A percentile compares a stretch with the other conserved stretches of the same genome.
These are phyloP conservation scores for Drosophila acutilabella DNA, from an alignment of 2,888 invertebrate species.

Conservation along the genomic window DNA sequence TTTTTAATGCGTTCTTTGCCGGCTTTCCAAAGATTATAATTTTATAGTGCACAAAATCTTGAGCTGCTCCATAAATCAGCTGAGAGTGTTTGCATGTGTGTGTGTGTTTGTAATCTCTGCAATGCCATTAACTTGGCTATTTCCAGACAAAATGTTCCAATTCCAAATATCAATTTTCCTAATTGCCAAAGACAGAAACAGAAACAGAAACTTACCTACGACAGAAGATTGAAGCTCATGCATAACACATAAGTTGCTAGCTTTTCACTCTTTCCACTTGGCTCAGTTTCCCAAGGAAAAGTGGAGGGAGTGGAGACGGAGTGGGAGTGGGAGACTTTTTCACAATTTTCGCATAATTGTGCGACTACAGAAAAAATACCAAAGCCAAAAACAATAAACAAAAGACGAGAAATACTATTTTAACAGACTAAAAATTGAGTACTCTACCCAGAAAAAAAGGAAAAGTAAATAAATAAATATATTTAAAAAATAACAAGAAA, in stretches of 20 bases:
- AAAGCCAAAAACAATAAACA: slow-evolving; percentile 51
- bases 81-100: not conserved
- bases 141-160: slow-evolving; percentile 14
- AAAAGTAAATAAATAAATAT: too few species aligned
- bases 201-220: slow-evolving; percentile 7
- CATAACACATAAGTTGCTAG: slow-evolving; percentile 68
- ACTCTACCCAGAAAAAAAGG: not conserved
- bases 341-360: slow-evolving; percentile 69
- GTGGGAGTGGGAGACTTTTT: slow-evolving; percentile 19
- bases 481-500: too few species aligned
- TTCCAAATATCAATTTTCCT: slow-evolving; percentile 51
- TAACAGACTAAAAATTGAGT: not conserved
- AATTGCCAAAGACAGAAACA: slow-evolving; percentile 37
- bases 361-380: slow-evolving; percentile 37
- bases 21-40: slow-evolving; percentile 16
- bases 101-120: slow-evolving; percentile 13
- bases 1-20: slow-evolving; percentile 15
- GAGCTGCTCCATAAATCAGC: slow-evolving; percentile 33
- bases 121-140: slow-evolving; percentile 18
- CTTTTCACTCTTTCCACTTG: slow-evolving; percentile 3
- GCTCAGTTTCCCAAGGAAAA: slow-evolving; percentile 31
- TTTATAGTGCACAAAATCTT: not conserved
- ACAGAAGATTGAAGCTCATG: slow-evolving; percentile 55
- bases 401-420: slow-evolving; percentile 30
- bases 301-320: slow-evolving; percentile 8